A percentile compares a stretch with the other conserved stretches of the same genome.
These are phyloP conservation scores for Cygnus atratus DNA, from an alignment of 2,113 vertebrate genomes.

Conservation along the genomic window DNA sequence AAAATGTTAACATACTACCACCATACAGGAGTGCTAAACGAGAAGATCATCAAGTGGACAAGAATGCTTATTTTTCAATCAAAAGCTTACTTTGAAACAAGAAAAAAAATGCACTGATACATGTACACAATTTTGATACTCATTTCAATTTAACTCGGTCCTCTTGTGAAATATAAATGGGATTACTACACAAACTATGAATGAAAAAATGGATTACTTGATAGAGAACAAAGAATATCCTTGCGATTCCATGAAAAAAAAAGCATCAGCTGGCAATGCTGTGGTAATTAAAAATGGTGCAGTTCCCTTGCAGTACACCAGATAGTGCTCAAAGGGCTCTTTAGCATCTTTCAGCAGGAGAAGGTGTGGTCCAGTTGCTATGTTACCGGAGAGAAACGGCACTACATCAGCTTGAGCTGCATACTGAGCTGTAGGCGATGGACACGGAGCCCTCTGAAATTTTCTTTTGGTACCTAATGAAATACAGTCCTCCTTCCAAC, in stretches of 20 bases:
- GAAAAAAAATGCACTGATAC: background rate
- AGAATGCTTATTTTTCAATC: background rate
- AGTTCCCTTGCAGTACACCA: slow-evolving; percentile 54
- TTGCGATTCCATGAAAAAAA: background rate
- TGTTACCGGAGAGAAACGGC: background rate
- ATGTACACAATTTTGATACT: background rate
- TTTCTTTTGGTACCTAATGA: background rate
- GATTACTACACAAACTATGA: background rate
- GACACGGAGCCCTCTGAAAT: background rate
- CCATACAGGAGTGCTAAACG: background rate
- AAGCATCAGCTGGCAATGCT: background rate
- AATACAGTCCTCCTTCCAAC: background rate
- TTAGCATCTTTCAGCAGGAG: slow-evolving; percentile 34
- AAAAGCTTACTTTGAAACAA: background rate
- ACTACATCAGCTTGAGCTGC: background rate
- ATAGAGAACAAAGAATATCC: background rate
- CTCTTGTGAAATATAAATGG: background rate
- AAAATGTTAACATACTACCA: slow-evolving; percentile 18
- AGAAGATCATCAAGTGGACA: slow-evolving; percentile 14
- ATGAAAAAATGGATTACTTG: background rate
- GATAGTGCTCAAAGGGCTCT: slow-evolving; percentile 58
- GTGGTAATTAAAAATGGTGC: background rate
- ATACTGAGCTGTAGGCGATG: background rate
- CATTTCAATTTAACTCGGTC: background rate
- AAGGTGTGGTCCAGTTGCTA: slow-evolving; percentile 63